Conservation (phyloP, 2,113 vertebrate species). For the Pelusios castaneus region DNA sequence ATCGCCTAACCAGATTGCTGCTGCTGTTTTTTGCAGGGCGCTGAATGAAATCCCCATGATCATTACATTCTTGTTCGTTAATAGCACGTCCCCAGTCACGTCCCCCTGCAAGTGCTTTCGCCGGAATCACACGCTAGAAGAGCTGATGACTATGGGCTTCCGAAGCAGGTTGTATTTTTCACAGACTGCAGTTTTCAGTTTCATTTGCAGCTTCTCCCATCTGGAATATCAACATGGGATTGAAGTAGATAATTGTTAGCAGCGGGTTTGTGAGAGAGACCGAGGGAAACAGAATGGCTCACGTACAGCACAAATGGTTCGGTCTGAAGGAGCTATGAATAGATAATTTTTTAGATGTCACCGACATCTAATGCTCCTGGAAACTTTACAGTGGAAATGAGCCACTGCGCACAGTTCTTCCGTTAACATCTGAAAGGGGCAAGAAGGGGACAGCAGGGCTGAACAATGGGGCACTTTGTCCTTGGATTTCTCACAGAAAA, state of each 20-base stretch:
- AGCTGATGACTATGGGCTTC: conserved; percentile 56
- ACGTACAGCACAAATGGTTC: conserved; percentile 51
- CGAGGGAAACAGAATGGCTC: conserved; percentile 54
- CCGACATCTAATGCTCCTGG: conserved; percentile 65
- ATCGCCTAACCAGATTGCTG: conserved; percentile 36
- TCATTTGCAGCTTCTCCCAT: conserved; percentile 72
- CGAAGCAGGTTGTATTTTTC: conserved; percentile 48
- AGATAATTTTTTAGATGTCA: conserved; percentile 64
- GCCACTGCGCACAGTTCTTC: conserved; percentile 15
- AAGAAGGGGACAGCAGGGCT: conserved; percentile 42
- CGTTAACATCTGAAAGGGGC: conserved; percentile 34
- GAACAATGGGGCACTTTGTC: conserved; percentile 66
- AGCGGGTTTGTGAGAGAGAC: conserved; percentile 54
- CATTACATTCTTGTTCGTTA: conserved; percentile 23
- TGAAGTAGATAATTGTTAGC: conserved; percentile 70
- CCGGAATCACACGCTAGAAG: conserved; percentile 49
- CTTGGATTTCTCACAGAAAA: conserved; percentile 44
- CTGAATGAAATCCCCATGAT: conserved; percentile 56
- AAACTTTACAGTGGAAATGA: conserved; percentile 69
- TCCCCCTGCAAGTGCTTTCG: conserved; percentile 7
- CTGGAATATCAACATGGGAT: conserved; percentile 71
- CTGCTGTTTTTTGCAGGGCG: conserved; percentile 5
- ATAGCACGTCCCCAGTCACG: conserved; percentile 49
- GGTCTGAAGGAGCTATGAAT: conserved; percentile 29
- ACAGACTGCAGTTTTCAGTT: conserved; percentile 62